These are phyloP conservation scores for Epinephelus coioides DNA, from an alignment of 2,797 vertebrate genomes.

Conservation along the genomic window DNA sequence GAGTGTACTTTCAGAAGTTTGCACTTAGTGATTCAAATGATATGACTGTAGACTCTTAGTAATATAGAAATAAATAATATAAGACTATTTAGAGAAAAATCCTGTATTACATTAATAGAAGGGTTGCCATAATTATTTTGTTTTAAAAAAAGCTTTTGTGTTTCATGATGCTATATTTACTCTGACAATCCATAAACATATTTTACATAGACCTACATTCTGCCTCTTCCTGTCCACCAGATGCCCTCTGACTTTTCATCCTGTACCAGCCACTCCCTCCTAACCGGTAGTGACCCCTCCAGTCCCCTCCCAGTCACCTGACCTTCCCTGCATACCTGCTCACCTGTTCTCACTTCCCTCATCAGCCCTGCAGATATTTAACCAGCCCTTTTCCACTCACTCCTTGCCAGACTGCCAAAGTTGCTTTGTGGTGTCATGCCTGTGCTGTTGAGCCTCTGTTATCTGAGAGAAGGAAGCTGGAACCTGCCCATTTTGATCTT, in stretches of 20 bases:
- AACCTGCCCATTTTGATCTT: too few relatives aligned
- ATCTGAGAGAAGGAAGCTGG: neutral
- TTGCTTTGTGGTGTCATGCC: rapidly evolving
- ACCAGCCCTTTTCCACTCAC: neutral
- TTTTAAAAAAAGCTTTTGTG: too few relatives aligned
- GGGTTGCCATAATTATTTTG: too few relatives aligned
- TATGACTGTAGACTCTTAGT: too few relatives aligned
- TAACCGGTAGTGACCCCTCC: too few relatives aligned
- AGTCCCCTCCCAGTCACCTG: too few relatives aligned
- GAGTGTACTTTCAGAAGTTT: constrained; percentile 29
- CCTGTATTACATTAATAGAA: too few relatives aligned
- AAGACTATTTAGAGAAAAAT: too few relatives aligned
- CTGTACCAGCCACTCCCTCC: neutral
- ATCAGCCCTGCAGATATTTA: neutral
- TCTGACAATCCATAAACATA: neutral
- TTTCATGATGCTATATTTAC: too few relatives aligned
- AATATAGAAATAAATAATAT: too few relatives aligned
- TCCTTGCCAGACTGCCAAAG: neutral
- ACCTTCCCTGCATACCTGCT: too few relatives aligned
- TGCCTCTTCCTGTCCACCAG: neutral
- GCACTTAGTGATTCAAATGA: neutral
- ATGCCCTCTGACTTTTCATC: neutral
- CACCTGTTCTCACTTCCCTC: neutral
- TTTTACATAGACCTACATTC: neutral
- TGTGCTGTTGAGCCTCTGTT: neutral